Conservation (phyloP, 2,797 vertebrate species). For the Cetoscarus ocellatus region DNA sequence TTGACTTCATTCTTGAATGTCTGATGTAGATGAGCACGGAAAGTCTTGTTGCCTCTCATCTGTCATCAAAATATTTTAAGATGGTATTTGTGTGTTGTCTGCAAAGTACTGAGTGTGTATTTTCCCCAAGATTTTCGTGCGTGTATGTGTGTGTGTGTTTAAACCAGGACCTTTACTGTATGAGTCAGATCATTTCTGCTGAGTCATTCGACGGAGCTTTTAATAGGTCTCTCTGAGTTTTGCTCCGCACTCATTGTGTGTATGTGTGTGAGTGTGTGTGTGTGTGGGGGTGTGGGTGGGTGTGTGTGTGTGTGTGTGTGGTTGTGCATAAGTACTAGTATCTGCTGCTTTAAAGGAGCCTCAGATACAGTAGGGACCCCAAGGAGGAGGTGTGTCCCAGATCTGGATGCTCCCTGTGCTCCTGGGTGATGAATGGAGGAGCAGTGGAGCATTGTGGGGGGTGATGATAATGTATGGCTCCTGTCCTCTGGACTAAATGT, state of each 20-base stretch:
- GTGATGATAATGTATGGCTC: conserved; percentile 56
- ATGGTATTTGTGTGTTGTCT: background rate
- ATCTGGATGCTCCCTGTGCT: conserved; percentile 45
- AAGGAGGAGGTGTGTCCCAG: conserved; percentile 52
- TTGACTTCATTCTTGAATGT: too few relatives aligned
- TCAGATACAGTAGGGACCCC: conserved; percentile 17
- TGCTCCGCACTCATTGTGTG: conserved; percentile 6
- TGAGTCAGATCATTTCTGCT: conserved; percentile 47
- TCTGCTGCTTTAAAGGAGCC: conserved; percentile 12
- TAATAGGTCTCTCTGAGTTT: conserved; percentile 32
- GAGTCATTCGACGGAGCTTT: conserved; percentile 49
- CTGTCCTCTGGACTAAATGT: conserved; percentile 49
- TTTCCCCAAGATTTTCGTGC: conserved; percentile 10
- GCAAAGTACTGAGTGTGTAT: background rate
- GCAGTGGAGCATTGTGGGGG: conserved; percentile 34
- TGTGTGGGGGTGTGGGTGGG: background rate
- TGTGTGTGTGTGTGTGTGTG: background rate
- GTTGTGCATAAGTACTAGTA: conserved; percentile 5
- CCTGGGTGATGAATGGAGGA: conserved; percentile 59
- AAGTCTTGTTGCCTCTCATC: too few relatives aligned
- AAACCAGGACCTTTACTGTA: background rate
- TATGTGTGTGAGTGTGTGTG: background rate
- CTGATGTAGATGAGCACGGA: too few relatives aligned
- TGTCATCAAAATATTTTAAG: background rate
- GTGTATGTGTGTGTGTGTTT: conserved; percentile 11